Evolutionary conservation across 2,113 vertebrate genomes (phyloP), one percentile per base, ranked within the genome.

Genomic region (Machaerirhynchus nigripectus): DNA sequence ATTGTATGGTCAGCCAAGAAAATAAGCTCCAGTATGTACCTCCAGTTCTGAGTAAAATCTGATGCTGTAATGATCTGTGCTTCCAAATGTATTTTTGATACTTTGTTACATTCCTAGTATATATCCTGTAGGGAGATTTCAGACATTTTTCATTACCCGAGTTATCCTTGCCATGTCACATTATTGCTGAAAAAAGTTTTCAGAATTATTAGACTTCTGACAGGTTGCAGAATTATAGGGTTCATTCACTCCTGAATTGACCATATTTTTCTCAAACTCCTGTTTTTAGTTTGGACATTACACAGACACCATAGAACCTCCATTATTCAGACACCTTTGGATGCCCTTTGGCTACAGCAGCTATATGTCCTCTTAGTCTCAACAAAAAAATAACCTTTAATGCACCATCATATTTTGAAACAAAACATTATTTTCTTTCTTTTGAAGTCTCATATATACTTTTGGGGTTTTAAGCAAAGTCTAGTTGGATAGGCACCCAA

Each of bases 231-330:
- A 90, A 57, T 73, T 13, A 67, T 77, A 52, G 22, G 50, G 50
- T 97, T 92, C 94, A 55, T 84, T 78, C 71, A 46, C 55, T 35
- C 74, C 89, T 93, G 80, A 76, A 96, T 61, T 91, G 85, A 87
- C 74, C 37, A 23, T 69, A 93, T 91, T 96, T 95, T 93, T 97
- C 56, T 47, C 39, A 90, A 90, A 61, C 76, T 96, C 84, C 56
- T 93, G 46, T 73, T 97, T 95, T 95, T 96, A 95, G 94, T 97
- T 96, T 92, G 84, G 63, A 82, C 77, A 49, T 84, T 87, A 75
- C 68, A 87, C 69, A 95, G 93, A 88, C 71, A 59, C 89, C 80
- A 55, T 39, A 81, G 81, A 93, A 97, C 87, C 68, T 55, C 86
- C 69, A 78, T 95, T 97, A 90, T 87, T 85, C 46, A 57, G 37